Conservation (phyloP, 2,113 vertebrate genomes). For the Bagarius yarrelli region DNA sequence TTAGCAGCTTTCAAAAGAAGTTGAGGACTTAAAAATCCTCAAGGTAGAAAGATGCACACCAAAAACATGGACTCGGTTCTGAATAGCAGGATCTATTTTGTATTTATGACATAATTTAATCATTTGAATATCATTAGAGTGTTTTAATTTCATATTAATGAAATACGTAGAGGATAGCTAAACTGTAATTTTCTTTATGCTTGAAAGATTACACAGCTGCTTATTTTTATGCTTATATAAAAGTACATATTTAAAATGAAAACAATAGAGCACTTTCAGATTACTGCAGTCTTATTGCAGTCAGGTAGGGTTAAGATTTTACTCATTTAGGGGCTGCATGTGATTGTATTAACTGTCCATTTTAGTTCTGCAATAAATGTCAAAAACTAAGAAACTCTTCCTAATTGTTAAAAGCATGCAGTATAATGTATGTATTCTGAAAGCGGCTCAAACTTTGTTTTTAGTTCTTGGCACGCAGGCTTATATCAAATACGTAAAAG, state of each 20-base stretch:
- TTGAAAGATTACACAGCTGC: not conserved
- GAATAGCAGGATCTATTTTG: conserved; percentile 97
- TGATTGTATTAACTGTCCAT: not conserved
- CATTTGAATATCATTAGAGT: not conserved
- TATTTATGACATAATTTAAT: conserved; percentile 26
- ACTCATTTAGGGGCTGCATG: not conserved
- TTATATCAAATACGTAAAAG: conserved; percentile 28
- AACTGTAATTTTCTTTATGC: not conserved
- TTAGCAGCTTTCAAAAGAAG: conserved; percentile 22
- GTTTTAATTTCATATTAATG: not conserved
- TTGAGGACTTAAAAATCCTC: conserved; percentile 41
- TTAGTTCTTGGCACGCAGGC: not conserved
- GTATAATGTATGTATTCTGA: not conserved
- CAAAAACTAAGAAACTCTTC: not conserved
- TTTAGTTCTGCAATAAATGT: not conserved
- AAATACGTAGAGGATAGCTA: too few species aligned
- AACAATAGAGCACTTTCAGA: conserved; percentile 34
- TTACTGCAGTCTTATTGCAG: conserved; percentile 9
- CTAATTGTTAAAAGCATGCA: not conserved
- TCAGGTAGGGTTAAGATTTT: not conserved
- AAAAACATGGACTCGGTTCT: conserved; percentile 64
- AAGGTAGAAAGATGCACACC: conserved; percentile 65
- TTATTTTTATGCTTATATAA: not conserved
- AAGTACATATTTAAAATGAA: not conserved
- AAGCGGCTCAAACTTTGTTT: conserved; percentile 13